Conservation (phyloP, 2,113 vertebrate genomes). For the Perognathus longimembris region DNA sequence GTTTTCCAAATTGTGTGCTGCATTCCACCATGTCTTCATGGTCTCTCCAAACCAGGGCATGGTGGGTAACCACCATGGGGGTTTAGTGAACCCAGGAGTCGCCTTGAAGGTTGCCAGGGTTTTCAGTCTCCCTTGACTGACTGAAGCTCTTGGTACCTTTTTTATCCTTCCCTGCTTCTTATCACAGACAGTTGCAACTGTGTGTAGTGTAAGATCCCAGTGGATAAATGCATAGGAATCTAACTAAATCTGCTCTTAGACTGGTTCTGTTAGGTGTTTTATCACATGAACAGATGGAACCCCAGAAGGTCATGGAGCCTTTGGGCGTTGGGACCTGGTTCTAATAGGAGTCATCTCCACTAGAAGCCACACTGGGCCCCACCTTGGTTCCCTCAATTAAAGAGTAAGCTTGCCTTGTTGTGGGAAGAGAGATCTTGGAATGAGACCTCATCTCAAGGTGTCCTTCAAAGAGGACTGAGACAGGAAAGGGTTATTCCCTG, state of each 20-base stretch:
- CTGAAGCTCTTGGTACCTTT: neutral
- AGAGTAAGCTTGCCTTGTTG: neutral
- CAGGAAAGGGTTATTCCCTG: neutral
- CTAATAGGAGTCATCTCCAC: neutral
- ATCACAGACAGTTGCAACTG: neutral
- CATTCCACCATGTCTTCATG: neutral
- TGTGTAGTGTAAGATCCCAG: neutral
- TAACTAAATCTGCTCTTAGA: neutral
- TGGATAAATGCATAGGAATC: neutral
- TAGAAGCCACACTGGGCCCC: neutral
- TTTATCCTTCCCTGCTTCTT: neutral
- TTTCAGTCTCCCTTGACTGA: neutral
- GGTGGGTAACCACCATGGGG: neutral
- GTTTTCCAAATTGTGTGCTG: neutral
- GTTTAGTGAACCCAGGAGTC: neutral
- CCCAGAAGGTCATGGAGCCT: neutral
- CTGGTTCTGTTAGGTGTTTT: neutral
- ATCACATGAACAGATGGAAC: neutral
- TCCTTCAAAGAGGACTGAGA: neutral
- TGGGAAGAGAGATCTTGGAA: constrained; percentile 9
- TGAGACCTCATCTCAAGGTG: neutral
- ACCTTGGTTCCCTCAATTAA: neutral
- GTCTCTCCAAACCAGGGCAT: neutral
- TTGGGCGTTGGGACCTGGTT: neutral
- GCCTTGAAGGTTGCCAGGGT: neutral